phyloP scores from a whole-genome alignment of 2,113 vertebrate genomes.

The Elachura formosa region DNA sequence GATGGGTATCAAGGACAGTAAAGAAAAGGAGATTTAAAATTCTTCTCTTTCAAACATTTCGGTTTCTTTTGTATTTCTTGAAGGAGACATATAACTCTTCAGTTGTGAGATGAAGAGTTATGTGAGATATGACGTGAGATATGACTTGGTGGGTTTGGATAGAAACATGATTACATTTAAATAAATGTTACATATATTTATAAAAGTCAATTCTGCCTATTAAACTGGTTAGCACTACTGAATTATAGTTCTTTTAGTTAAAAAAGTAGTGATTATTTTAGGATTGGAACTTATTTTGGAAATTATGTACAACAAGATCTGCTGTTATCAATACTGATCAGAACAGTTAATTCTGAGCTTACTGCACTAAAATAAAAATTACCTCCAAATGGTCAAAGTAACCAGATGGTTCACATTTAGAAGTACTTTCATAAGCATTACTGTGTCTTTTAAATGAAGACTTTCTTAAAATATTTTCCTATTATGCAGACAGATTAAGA shows the following conservation, averaged over 20 bases:
- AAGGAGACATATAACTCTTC: background rate
- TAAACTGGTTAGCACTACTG: background rate
- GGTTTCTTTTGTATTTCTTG: background rate
- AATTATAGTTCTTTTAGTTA: background rate
- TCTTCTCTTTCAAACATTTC: background rate
- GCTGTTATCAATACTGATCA: background rate
- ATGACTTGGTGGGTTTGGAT: background rate
- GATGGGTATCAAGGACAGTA: background rate
- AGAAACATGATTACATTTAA: background rate
- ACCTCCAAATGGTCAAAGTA: background rate
- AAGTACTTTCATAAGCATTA: background rate
- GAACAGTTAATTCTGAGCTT: slow-evolving; percentile 12
- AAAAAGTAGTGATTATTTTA: background rate
- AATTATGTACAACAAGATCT: background rate
- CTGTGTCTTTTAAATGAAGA: background rate
- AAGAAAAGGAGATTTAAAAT: background rate
- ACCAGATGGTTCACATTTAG: slow-evolving; percentile 22
- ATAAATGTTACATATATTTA: background rate
- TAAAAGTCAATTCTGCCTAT: background rate
- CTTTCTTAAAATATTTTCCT: background rate
- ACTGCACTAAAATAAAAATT: background rate
- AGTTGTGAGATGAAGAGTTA: background rate
- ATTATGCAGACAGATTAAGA: background rate
- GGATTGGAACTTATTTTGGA: background rate
- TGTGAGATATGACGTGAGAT: background rate